Base-by-base conservation (phyloP, 1,140 invertebrate species). In the Bombus sylvicola region DNA sequence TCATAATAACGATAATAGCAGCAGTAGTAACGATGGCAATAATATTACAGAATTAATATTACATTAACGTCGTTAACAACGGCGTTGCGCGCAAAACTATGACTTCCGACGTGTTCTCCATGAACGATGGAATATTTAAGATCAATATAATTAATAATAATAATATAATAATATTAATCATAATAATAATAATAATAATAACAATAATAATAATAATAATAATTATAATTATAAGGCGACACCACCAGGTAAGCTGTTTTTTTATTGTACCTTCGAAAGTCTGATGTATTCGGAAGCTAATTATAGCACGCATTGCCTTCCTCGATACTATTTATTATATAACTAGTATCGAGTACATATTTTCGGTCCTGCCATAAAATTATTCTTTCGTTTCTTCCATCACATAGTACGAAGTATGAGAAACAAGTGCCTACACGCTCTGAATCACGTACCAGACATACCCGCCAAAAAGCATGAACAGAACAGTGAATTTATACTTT, bases 21-120 rank as follows among this genome's bases (percentile, higher is more conserved):
- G 91, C 91, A 94, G 81, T 93, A 94, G 83, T 93, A 90, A 90
- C 92, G 92, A 94, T 92, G 91, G 89, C 93, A 92, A 90, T 92
- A 93, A 87, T 92, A 87, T 94, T 93, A 94, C 93, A 93, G 90
- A 94, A 93, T 93, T 92, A 93, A 94, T 94, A 85, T 85, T 88
- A 93, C 91, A 91, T 88, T 92, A 93, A 93, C 89, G 89, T 87
- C 91, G 91, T 89, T 88, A 90, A 92, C 90, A 91, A 91, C 79
- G 90, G 89, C 88, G 86, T 90, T 81, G 83, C 78, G 89, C 85
- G 89, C 84, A 88, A 79, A 84, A 72, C 41, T 81, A 83, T 86
- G 87, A 88, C 89, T 91, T 90, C 89, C 87, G 81, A 88, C 31
- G 31, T 57, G 43, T 62, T 72, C n/a, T 76, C 62, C 66, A 74